A percentile compares a stretch with the other conserved stretches of the same genome.
phyloP scores from a whole-genome alignment of 2,113 vertebrate genomes.

The Mastomys natalensis region DNA sequence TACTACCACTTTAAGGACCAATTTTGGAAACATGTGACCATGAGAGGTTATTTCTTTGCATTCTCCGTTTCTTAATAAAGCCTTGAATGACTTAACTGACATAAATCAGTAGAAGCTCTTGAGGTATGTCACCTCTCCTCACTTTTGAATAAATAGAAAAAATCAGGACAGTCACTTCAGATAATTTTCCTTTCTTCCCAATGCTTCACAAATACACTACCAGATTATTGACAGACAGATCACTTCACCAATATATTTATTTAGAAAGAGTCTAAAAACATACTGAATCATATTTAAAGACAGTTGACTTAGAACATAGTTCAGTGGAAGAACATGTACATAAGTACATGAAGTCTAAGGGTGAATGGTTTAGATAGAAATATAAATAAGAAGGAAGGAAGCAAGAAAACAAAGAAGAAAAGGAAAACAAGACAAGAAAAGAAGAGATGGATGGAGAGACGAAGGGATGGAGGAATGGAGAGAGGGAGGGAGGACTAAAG shows the following conservation, averaged over 20 bases:
- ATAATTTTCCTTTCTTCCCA: neutral
- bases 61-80: neutral
- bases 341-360: neutral
- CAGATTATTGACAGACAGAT: neutral
- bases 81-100: neutral
- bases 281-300: neutral
- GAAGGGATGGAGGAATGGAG: neutral
- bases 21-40: neutral
- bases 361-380: neutral
- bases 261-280: neutral
- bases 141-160: neutral
- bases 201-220: neutral
- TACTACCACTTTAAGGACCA: neutral
- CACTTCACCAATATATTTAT: neutral
- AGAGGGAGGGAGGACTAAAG: neutral
- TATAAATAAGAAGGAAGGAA: neutral
- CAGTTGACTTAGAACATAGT: neutral
- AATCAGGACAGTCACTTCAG: neutral
- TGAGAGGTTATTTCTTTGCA: neutral
- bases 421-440: neutral
- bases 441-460: too few relatives aligned
- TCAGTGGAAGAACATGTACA: neutral
- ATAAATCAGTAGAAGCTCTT: neutral
- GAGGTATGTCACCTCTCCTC: neutral
- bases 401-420: neutral